phyloP scores from a whole-genome alignment of 2,113 vertebrate species.

The Laterallus jamaicensis region DNA sequence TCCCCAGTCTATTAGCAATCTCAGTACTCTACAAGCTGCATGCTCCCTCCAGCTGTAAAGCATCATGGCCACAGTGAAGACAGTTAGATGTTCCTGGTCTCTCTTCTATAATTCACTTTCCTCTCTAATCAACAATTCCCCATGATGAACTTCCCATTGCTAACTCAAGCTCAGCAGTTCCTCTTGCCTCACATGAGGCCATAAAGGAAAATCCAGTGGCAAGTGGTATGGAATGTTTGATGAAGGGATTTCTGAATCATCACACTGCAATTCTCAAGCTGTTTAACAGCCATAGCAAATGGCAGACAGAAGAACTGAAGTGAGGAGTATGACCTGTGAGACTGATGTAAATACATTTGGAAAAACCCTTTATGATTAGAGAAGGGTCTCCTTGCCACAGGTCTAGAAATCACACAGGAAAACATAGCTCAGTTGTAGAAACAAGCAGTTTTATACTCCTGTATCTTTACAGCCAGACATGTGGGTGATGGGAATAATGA shows the following conservation, averaged over 20 bases:
- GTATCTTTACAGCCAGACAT: neutral
- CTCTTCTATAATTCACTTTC: neutral
- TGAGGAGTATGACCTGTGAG: neutral
- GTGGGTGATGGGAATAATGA: neutral
- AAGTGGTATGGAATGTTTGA: neutral
- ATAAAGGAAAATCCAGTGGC: neutral
- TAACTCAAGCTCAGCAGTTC: neutral
- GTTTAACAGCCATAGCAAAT: constrained; percentile 30
- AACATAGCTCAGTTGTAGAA: neutral
- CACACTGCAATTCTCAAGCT: constrained; percentile 1
- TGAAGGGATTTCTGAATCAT: constrained; percentile 18
- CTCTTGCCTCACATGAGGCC: neutral
- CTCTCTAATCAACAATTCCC: constrained; percentile 10
- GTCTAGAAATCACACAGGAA: neutral
- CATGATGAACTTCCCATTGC: constrained; percentile 30
- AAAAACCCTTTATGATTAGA: neutral
- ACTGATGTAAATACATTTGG: neutral
- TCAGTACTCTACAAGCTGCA: neutral
- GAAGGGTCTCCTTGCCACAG: neutral
- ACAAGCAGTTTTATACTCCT: neutral
- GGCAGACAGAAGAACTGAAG: neutral
- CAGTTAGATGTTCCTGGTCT: neutral
- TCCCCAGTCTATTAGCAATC: neutral
- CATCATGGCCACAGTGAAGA: neutral
- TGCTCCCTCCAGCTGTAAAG: neutral